Evolutionary conservation across 2,888 invertebrate species (phyloP).

Genomic region (Physocephala rufipes): DNA sequence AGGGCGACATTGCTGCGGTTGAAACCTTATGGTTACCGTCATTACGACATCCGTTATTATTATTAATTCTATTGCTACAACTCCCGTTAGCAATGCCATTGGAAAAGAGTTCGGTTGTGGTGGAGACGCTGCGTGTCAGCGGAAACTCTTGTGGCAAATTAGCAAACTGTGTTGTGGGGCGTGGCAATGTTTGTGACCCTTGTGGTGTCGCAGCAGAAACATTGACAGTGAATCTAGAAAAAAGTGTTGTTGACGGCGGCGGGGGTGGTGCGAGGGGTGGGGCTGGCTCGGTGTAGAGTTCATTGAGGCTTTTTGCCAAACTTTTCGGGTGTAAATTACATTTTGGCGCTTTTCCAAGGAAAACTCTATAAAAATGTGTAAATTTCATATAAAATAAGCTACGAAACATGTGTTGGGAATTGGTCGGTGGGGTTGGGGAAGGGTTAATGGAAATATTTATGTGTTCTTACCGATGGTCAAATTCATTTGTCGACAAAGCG

Average conservation of each 20-base stretch:
- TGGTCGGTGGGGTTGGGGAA: background rate
- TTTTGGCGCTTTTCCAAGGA: constrained; percentile 62
- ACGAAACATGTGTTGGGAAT: background rate
- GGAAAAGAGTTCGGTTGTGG: constrained; percentile 62
- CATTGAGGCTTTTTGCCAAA: constrained; percentile 64
- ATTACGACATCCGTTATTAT: constrained; percentile 33
- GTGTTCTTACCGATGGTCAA: constrained; percentile 52
- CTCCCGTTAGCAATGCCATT: constrained; percentile 44
- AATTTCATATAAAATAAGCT: background rate
- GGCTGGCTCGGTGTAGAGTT: constrained; percentile 61
- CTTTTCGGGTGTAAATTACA: constrained; percentile 63
- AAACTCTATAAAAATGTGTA: constrained; percentile 52
- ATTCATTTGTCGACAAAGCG: constrained; percentile 51
- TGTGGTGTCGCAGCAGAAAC: constrained; percentile 24
- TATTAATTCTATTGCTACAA: background rate
- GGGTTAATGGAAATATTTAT: constrained; percentile 8
- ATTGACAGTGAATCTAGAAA: background rate
- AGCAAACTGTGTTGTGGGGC: constrained; percentile 46
- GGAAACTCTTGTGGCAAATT: constrained; percentile 61
- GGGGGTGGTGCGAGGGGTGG: constrained; percentile 45
- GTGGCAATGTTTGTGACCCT: constrained; percentile 46
- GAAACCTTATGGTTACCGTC: constrained; percentile 36
- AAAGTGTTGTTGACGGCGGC: constrained; percentile 43
- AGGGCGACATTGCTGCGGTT: constrained; percentile 18
- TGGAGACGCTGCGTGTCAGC: constrained; percentile 64